Evolutionary conservation across 2,113 vertebrate species (phyloP).

Genomic region (Plotosus lineatus): DNA sequence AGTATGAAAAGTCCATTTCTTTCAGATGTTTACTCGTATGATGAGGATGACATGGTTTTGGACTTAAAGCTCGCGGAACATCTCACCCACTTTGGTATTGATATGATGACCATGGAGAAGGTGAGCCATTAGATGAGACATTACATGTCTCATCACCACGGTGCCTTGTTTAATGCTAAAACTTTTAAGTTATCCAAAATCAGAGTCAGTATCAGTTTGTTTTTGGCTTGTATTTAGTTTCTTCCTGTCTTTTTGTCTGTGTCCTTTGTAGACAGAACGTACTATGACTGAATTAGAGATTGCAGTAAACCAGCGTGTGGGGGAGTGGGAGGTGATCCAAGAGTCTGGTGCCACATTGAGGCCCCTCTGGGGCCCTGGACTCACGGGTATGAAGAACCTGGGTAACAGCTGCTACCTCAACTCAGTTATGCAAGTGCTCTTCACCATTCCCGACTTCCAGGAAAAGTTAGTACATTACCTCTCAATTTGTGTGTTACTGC

Average conservation of each 20-base stretch:
- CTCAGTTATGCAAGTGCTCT: conserved; percentile 99
- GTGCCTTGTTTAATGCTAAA: no score
- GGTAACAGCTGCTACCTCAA: conserved; percentile 99
- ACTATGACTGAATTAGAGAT: conserved; percentile 99
- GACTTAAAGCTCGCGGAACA: conserved; percentile 94
- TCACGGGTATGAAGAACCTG: conserved; percentile 96
- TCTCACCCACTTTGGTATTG: conserved; percentile 91
- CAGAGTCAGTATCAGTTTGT: not conserved
- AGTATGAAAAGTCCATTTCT: not conserved
- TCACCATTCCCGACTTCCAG: conserved; percentile 97
- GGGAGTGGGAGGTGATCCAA: conserved; percentile 98
- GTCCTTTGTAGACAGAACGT: conserved; percentile 82
- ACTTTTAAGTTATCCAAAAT: not conserved
- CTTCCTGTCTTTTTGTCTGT: not conserved
- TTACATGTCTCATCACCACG: no score
- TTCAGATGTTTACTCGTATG: conserved; percentile 94
- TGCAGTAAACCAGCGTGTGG: conserved; percentile 96
- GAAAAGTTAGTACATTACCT: conserved; percentile 89
- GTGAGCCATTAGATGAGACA: not conserved
- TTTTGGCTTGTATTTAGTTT: not conserved
- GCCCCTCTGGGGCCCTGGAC: conserved; percentile 88
- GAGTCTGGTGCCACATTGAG: conserved; percentile 90
- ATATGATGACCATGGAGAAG: conserved; percentile 99
- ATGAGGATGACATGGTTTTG: conserved; percentile 97
- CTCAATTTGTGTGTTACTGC: not conserved